A percentile compares a stretch with the other conserved stretches of the same genome.
Evolutionary conservation across 2,113 vertebrate genomes (phyloP).

Genomic region (Aspidoscelis tigris): DNA sequence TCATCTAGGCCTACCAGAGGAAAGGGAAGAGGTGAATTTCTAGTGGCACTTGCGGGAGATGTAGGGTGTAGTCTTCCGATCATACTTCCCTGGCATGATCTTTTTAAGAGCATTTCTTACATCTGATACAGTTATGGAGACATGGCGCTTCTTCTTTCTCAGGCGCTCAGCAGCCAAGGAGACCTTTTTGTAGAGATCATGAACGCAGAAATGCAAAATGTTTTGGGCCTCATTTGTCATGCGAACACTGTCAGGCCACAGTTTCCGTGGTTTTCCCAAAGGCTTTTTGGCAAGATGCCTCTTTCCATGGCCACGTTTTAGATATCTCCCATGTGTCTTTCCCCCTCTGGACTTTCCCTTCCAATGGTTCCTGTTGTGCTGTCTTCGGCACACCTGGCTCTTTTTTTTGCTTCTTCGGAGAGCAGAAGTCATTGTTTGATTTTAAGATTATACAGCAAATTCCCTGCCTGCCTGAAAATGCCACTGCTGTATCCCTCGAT

Average conservation of each 20-base stretch:
- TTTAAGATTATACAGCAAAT: conserved; percentile 15
- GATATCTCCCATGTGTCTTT: neutral
- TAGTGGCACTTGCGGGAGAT: conserved; percentile 29
- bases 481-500: neutral
- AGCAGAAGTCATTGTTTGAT: conserved; percentile 21
- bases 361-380: neutral
- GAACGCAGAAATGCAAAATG: conserved; percentile 34
- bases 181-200: conserved; percentile 37
- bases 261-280: neutral
- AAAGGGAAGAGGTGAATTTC: conserved; percentile 16
- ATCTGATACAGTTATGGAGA: conserved; percentile 29
- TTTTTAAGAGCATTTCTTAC: conserved; percentile 39
- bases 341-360: neutral
- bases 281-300: neutral
- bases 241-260: conserved; percentile 9
- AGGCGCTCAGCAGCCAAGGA: conserved; percentile 31
- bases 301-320: neutral
- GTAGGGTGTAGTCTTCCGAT: conserved; percentile 12
- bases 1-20: neutral
- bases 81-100: conserved; percentile 17
- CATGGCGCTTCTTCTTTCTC: conserved; percentile 32
- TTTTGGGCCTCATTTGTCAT: conserved; percentile 33
- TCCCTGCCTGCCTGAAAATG: conserved; percentile 17
- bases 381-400: neutral
- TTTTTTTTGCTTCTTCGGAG: conserved; percentile 10